These are phyloP conservation scores for Enteromius treurensis DNA, from an alignment of 2,797 vertebrate genomes.

Conservation along the genomic window DNA sequence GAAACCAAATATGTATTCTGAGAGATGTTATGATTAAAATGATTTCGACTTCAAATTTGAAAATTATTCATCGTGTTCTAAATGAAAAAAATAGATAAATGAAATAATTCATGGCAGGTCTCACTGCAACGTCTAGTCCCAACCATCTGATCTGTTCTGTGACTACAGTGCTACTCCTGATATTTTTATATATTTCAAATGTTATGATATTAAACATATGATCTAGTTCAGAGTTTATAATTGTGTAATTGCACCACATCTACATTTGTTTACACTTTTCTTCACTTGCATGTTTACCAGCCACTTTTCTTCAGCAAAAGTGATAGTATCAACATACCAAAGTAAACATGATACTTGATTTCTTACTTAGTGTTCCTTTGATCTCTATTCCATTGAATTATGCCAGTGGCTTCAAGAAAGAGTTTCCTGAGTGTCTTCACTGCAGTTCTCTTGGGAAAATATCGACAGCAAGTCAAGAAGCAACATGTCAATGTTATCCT, in stretches of 20 bases:
- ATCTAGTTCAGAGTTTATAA: background rate
- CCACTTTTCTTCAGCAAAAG: background rate
- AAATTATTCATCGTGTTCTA: background rate
- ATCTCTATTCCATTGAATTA: slow-evolving; percentile 14
- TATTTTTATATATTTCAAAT: background rate
- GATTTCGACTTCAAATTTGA: background rate
- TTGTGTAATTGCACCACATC: background rate
- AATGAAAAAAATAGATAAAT: background rate
- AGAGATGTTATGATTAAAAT: background rate
- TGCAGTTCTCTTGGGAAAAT: slow-evolving; percentile 1
- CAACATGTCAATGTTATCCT: slow-evolving; percentile 35
- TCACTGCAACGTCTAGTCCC: background rate
- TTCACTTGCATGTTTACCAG: background rate
- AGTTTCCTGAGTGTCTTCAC: slow-evolving; percentile 5
- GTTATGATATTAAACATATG: background rate
- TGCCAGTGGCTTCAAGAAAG: background rate
- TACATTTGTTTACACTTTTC: background rate
- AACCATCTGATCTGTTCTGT: background rate
- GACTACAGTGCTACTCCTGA: background rate
- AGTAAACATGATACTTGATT: background rate
- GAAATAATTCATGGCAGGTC: background rate
- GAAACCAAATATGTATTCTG: background rate
- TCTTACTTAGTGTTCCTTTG: slow-evolving; percentile 8
- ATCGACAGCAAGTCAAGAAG: slow-evolving; percentile 24
- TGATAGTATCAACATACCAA: background rate